Evolutionary conservation across 2,888 invertebrate species (phyloP), one percentile per base, ranked within the genome.

Genomic region (Octodonta nipae): DNA sequence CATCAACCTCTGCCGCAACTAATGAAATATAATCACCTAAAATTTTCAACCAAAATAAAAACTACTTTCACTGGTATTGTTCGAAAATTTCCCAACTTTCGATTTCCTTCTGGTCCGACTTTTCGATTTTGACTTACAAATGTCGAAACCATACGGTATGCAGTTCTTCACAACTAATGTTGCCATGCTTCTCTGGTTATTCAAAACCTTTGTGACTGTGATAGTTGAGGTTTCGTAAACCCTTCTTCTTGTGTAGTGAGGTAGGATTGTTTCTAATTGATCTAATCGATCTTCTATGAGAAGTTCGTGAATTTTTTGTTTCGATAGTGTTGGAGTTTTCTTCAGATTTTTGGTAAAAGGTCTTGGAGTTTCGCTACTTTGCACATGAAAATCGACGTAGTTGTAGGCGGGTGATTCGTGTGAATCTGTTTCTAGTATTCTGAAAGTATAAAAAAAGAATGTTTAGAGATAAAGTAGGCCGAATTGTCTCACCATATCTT

Each of bases 81-180:
- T 43, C 1, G 34, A 35, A 5, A 25, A 30, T 24, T 32, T 30
- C 5, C 46, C 47, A 22, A 52, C 40, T 41, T 50, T 54, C 28
- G 49, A 46, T 41, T 43, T 44, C 28, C 50, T 40, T 26, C 36
- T 51, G n/a, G n/a, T n/a, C n/a, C n/a, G n/a, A n/a, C n/a, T n/a
- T 30, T 44, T 50, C 10, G 26, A 32, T 13, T 36, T 37, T 4
- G 47, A 40, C 8, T 50, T 44, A 34, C 61, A 61, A 24, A 58
- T 42, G 26, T 54, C 52, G 28, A 50, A 52, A 7, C 58, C 60
- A 26, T 49, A 47, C 2, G 61, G 61, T 25, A 61, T 45, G 37
- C 61, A 61, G 42, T 61, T 61, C 41, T 56, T 58, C 24, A 55
- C 60, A 15, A 56, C 33, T 27, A 61, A 45, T 3, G 61, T 61